Evolutionary conservation across 1,140 invertebrate species (phyloP), one percentile per base, ranked within the genome.

Genomic region (Drosophila saltans): DNA sequence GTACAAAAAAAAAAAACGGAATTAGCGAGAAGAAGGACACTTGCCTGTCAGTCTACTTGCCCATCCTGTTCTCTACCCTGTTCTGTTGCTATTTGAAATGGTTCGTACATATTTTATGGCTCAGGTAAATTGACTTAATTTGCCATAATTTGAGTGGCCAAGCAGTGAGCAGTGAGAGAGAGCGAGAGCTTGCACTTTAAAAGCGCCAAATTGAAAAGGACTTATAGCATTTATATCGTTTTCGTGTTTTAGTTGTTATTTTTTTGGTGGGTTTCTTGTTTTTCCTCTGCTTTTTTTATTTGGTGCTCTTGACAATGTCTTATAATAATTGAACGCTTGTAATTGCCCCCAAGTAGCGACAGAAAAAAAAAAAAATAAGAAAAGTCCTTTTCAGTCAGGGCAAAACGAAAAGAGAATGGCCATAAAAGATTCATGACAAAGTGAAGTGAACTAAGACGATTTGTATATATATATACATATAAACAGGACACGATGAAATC

Each of bases 311-410:
- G 70, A 84, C 83, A 91, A 88, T 91, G 89, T 91, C 84, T 91
- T 91, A 91, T 84, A 78, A 86, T 91, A 91, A 91, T 91, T 91
- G 88, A 91, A 91, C 89, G 83, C 88, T 64, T 91, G 88, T 91
- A 91, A 91, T 91, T 91, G 88, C 78, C 88, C 80, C 79, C 62
- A 81, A 91, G 80, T 77, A 79, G 81, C 67, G 56, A 28, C 64
- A 66, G 63, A 78, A 41, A 56, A 66, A 30, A 66, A 30, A 30
- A 30, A 30, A 30, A 30, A 16, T 16, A 30, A 30, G 4, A 30
- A 67, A 69, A 82, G 52, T 28, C 70, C 33, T 61, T 61, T 24
- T 52, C 65, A 81, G 73, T 68, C 65, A 66, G 68, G 33, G 6
- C 33, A 40, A 57, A 61, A 78, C 33, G 24, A 41, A 66, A 69